A percentile compares a stretch with the other conserved stretches of the same genome.
phyloP scores from a whole-genome alignment of 2,113 vertebrate genomes.

The Gallinago undulata region DNA sequence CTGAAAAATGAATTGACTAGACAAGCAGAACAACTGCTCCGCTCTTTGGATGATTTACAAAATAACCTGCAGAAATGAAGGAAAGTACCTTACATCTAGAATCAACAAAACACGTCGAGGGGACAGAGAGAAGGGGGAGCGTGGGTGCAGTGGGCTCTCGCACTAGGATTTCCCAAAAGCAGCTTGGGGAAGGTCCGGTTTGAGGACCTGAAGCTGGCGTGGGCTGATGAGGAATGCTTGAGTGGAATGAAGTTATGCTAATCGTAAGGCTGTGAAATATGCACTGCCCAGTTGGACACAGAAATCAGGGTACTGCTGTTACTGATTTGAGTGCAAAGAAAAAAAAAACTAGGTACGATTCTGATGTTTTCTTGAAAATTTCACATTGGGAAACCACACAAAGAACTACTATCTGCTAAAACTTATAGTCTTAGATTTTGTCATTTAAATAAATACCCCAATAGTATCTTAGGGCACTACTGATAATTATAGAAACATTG shows the following conservation, averaged over 20 bases:
- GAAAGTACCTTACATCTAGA: neutral
- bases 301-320: neutral
- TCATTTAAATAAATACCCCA: neutral
- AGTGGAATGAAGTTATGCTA: conserved; percentile 12
- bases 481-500: neutral
- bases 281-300: neutral
- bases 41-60: neutral
- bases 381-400: neutral
- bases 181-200: neutral
- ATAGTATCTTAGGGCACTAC: neutral
- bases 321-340: neutral
- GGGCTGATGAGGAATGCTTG: neutral
- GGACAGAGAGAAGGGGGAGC: neutral
- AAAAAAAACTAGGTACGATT: neutral
- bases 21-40: neutral
- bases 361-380: conserved; percentile 17
- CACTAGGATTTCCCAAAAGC: neutral
- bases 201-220: neutral
- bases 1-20: neutral
- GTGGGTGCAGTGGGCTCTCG: neutral
- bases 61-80: neutral
- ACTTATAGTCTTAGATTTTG: neutral
- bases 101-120: neutral
- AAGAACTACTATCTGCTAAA: neutral
- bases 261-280: conserved; percentile 22